Conservation (phyloP, 1,140 invertebrate genomes). For the Elymnias hypermnestra region DNA sequence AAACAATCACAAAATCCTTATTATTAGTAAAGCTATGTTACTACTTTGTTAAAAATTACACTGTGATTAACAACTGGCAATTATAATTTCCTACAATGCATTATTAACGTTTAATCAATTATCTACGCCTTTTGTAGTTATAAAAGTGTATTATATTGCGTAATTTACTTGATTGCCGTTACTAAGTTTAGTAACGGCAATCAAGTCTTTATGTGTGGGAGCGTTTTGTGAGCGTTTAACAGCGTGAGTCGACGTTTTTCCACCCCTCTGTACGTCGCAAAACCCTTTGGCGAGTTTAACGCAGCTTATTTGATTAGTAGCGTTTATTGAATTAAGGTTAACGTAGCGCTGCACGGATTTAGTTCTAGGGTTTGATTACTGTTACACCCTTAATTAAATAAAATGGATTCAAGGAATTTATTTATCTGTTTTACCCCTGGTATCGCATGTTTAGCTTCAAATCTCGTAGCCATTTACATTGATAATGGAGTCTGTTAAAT, state of each 20-base stretch:
- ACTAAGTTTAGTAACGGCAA: not conserved
- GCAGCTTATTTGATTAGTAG: slow-evolving; percentile 69
- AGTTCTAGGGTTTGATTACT: slow-evolving; percentile 51
- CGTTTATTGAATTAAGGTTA: slow-evolving; percentile 70
- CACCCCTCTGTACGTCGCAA: slow-evolving; percentile 29
- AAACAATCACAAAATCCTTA: no score
- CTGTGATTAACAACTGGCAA: no score
- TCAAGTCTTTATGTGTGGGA: not conserved
- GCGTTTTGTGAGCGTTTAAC: slow-evolving; percentile 6
- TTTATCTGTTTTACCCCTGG: no score
- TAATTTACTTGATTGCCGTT: not conserved
- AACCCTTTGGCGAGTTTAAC: slow-evolving; percentile 55
- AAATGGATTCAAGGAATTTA: slow-evolving; percentile 4
- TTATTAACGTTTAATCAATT: not conserved
- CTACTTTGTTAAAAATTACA: no score
- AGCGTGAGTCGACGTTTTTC: slow-evolving; percentile 24
- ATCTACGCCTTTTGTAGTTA: not conserved
- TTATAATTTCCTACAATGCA: not conserved
- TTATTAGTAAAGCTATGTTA: no score
- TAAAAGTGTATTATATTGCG: not conserved
- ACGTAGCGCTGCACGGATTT: slow-evolving; percentile 44
- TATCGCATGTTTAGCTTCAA: no score
- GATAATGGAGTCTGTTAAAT: no score
- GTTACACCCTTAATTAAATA: slow-evolving; percentile 29
- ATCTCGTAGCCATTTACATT: no score